Conservation (phyloP, 2,888 invertebrate genomes). For the Drosophila recens region DNA sequence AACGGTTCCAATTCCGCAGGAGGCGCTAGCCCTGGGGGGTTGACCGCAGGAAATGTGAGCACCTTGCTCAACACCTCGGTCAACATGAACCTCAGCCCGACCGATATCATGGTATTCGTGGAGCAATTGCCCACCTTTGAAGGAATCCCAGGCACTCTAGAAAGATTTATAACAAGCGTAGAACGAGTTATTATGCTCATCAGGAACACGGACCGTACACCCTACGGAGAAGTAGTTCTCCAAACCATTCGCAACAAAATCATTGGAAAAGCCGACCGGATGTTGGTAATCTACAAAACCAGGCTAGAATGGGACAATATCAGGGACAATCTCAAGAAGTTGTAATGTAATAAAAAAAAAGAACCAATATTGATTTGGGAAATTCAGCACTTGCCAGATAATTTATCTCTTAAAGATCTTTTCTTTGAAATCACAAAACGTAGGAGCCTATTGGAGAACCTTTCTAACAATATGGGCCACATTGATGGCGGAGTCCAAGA, state of each 20-base stretch:
- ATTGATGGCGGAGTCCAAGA: background rate
- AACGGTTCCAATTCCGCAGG: background rate
- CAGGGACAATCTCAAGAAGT: background rate
- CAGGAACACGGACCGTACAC: conserved; percentile 5
- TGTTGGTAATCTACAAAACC: background rate
- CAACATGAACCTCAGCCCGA: background rate
- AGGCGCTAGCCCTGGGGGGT: background rate
- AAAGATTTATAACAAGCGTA: background rate
- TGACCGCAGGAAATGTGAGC: background rate
- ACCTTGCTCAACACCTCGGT: background rate
- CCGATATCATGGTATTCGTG: background rate
- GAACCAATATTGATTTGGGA: background rate
- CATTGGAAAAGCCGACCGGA: background rate
- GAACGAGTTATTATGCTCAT: background rate
- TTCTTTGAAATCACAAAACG: background rate
- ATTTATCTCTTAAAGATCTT: background rate
- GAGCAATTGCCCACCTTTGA: conserved; percentile 1
- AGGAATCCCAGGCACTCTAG: background rate
- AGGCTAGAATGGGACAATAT: background rate
- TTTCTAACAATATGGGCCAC: background rate
- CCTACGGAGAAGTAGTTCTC: background rate
- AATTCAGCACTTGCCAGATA: background rate
- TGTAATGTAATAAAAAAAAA: background rate
- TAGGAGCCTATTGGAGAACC: background rate
- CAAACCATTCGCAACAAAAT: conserved; percentile 6